Evolutionary conservation across 2,888 invertebrate species (phyloP).

Genomic region (Lydus trimaculatus): DNA sequence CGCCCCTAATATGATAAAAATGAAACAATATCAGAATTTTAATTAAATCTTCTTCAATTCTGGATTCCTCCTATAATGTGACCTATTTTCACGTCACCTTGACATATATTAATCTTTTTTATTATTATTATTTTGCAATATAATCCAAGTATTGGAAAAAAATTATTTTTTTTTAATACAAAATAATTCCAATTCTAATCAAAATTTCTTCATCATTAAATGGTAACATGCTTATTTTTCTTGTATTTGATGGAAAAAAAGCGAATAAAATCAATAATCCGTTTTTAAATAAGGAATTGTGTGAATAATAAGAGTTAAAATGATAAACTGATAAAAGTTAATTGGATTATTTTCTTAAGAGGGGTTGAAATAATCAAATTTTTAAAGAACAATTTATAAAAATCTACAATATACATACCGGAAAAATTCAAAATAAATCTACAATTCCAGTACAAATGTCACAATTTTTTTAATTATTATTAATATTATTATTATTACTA

Average conservation of each 20-base stretch:
- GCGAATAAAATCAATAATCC: not conserved
- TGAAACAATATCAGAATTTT: slow-evolving; percentile 2
- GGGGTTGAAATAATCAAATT: not conserved
- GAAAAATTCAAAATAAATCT: slow-evolving; percentile 31
- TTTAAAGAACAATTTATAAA: not conserved
- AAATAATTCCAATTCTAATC: not conserved
- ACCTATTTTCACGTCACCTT: slow-evolving; percentile 40
- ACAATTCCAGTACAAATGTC: slow-evolving; percentile 39
- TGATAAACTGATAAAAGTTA: not conserved
- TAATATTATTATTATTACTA: no score
- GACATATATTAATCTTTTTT: slow-evolving; percentile 35
- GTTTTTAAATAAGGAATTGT: not conserved
- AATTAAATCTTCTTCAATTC: slow-evolving; percentile 23
- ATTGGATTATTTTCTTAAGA: not conserved
- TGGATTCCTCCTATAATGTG: slow-evolving; percentile 25
- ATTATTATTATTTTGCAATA: no score
- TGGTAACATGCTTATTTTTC: not conserved
- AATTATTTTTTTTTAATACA: not conserved
- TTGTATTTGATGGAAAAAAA: not conserved
- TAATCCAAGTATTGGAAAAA: no score
- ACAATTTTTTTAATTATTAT: slow-evolving; percentile 20
- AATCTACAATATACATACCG: slow-evolving; percentile 41
- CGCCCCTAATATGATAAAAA: not conserved
- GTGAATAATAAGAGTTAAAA: not conserved
- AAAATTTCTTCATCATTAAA: not conserved